Conservation (phyloP, 1,140 invertebrate species). For the Drosophila watanabei region DNA sequence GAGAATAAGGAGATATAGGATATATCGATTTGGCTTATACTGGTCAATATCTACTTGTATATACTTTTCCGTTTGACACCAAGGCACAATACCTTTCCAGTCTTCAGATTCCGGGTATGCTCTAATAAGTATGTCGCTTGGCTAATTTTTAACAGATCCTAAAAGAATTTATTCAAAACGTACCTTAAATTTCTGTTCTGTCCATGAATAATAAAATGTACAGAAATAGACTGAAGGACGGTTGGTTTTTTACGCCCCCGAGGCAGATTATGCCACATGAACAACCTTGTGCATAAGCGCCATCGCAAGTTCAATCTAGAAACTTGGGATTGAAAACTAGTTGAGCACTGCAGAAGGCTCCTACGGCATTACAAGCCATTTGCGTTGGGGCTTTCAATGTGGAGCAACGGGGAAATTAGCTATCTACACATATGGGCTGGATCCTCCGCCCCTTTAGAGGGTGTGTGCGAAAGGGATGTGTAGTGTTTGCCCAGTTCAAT, state of each 20-base stretch:
- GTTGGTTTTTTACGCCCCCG: background rate
- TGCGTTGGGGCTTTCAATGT: conserved; percentile 25
- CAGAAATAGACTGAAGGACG: background rate
- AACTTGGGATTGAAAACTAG: conserved; percentile 34
- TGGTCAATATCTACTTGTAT: too few species aligned
- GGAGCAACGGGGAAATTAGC: conserved; percentile 55
- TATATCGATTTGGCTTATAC: too few species aligned
- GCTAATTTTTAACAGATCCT: background rate
- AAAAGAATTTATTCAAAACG: background rate
- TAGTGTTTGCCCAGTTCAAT: conserved; percentile 38
- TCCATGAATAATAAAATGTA: background rate
- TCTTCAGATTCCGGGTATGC: background rate
- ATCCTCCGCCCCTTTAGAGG: background rate
- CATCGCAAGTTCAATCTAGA: conserved; percentile 17
- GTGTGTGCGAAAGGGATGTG: background rate
- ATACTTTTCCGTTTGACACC: too few species aligned
- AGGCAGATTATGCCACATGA: background rate
- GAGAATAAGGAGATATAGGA: too few species aligned
- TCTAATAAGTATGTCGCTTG: background rate
- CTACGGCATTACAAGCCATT: conserved; percentile 43
- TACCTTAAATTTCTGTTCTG: background rate
- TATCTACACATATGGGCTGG: conserved; percentile 41
- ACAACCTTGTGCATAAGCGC: background rate
- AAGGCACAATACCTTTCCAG: background rate
- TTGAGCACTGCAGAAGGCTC: conserved; percentile 12